Evolutionary conservation across 2,113 vertebrate genomes (phyloP).

Genomic region (Misgurnus anguillicaudatus): DNA sequence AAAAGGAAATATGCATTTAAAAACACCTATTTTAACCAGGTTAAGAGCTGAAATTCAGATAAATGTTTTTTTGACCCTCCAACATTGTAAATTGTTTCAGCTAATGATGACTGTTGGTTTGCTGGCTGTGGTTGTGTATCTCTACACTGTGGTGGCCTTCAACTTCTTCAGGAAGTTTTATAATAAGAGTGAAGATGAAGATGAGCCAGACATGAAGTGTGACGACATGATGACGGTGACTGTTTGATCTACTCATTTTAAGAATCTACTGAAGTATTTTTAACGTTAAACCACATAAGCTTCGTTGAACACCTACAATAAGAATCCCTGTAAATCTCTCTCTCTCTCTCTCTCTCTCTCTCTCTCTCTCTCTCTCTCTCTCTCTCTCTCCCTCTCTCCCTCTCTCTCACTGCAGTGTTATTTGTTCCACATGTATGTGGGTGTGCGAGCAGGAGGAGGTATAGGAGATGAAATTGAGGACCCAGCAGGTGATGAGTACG

Average conservation of each 20-base stretch:
- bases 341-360: background rate
- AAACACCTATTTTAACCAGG: no score
- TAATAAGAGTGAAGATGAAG: constrained; percentile 93
- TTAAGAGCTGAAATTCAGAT: background rate
- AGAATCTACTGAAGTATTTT: background rate
- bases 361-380: background rate
- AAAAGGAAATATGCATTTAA: no score
- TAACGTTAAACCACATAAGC: background rate
- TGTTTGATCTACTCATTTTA: background rate
- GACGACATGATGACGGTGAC: constrained; percentile 95
- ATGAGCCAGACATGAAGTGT: constrained; percentile 93
- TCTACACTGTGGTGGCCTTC: constrained; percentile 92
- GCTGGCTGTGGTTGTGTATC: constrained; percentile 89
- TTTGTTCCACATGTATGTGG: constrained; percentile 95
- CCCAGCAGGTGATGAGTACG: constrained; percentile 90
- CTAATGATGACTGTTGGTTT: constrained; percentile 91
- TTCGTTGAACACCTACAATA: constrained; percentile 3
- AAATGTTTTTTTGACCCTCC: background rate
- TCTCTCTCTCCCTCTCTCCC: constrained; percentile 1
- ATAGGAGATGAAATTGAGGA: constrained; percentile 95
- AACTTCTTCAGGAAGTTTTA: constrained; percentile 98
- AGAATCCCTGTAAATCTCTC: background rate
- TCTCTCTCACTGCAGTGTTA: constrained; percentile 78
- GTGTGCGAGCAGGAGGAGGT: constrained; percentile 88
- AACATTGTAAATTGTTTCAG: constrained; percentile 59